These are phyloP conservation scores for Drosophila asahinai DNA, from an alignment of 1,140 invertebrate species.

Conservation along the genomic window DNA sequence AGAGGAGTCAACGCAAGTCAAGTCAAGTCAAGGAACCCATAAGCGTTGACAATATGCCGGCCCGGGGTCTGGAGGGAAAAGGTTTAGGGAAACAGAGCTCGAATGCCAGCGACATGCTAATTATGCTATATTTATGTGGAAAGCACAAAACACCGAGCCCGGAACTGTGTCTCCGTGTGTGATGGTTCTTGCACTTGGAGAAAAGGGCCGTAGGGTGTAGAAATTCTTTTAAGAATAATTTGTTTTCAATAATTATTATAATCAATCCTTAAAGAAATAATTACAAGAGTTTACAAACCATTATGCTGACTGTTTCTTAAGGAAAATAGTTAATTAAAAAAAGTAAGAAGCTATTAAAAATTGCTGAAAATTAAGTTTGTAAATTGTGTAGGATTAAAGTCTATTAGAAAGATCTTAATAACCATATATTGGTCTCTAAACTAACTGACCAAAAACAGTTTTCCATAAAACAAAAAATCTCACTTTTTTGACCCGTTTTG, in stretches of 20 bases:
- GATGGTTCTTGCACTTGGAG: slow-evolving; percentile 15
- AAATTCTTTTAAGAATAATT: neutral
- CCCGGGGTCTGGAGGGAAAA: slow-evolving; percentile 7
- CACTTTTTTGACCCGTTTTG: too few relatives aligned
- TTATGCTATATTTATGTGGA: slow-evolving; percentile 73
- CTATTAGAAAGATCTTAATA: too few relatives aligned
- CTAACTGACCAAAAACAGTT: too few relatives aligned
- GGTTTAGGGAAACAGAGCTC: slow-evolving; percentile 10
- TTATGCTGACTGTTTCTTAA: too few relatives aligned
- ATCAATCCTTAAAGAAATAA: neutral
- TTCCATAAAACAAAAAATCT: too few relatives aligned
- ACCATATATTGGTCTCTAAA: too few relatives aligned
- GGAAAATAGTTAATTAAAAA: too few relatives aligned
- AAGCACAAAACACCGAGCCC: slow-evolving; percentile 44
- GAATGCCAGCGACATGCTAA: slow-evolving; percentile 67
- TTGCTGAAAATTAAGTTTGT: too few relatives aligned
- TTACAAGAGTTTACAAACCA: neutral
- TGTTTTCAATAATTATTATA: too few relatives aligned
- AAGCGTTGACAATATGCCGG: slow-evolving; percentile 65
- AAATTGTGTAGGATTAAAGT: too few relatives aligned
- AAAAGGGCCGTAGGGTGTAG: neutral
- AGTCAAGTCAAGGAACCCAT: slow-evolving; percentile 75
- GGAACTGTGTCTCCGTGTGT: slow-evolving; percentile 39
- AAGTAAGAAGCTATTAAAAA: too few relatives aligned
- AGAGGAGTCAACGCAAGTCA: slow-evolving; percentile 22